Base-by-base conservation (phyloP, 2,888 invertebrate species). In the Theristus sp. region DNA sequence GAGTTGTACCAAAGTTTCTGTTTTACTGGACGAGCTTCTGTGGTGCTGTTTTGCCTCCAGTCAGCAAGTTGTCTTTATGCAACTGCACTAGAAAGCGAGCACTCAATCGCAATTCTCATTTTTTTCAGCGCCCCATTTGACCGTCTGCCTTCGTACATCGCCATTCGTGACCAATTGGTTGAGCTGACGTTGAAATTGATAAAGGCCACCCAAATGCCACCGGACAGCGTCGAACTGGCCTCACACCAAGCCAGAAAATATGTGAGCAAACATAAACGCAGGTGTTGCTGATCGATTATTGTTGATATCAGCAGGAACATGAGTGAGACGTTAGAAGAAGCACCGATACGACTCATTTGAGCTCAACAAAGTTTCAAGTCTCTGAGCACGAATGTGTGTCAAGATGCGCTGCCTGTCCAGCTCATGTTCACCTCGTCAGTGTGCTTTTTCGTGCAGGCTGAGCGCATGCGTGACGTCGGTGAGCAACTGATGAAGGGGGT, bases 121-220 rank as follows among this genome's bases (percentile, higher is more conserved):
- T n/a, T n/a, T 81, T 82, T 70, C 77, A 81, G 75, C 80, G 81
- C 67, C 77, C 84, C 76, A 70, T 82, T 80, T 71, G 75, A 75
- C 60, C 73, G 73, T 2, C 74, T 75, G 60, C 72, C 73, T 62
- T 83, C 83, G 67, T 86, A 86, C 70, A 81, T 81, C 57, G 82
- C 83, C 62, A 81, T 82, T 59, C 83, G 86, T 67, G 81, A 81
- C 61, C 61, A 60, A 27, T 60, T 68, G 20, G 10, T 38, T 20
- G 38, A 38, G 38, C 38, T 38, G 10, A 38, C 38, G 38, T 20
- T 38, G 38, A 38, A 38, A 38, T 20, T 38, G 38, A 38, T 38
- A 10, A 20, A 10, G 10, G 10, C 10, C 38, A 38, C 38, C 20
- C 38, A 38, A 20, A 38, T 38, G 20, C 38, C 38, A 20, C 38